Evolutionary conservation across 2,888 invertebrate species (phyloP).

Genomic region (Candidula unifasciata): DNA sequence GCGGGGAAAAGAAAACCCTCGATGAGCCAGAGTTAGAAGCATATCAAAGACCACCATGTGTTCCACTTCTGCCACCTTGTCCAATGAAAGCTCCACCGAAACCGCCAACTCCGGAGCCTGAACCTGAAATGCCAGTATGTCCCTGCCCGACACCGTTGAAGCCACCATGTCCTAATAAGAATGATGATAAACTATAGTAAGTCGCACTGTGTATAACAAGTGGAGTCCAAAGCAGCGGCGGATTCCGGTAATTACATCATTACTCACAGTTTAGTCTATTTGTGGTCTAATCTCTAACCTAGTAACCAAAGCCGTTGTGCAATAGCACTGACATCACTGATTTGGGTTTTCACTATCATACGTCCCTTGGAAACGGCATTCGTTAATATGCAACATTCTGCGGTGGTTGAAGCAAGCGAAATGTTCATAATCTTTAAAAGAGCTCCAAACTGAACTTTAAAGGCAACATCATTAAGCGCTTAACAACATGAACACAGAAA

Average conservation of each 20-base stretch:
- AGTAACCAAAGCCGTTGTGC: background rate
- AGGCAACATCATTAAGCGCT: background rate
- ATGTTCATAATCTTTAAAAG: background rate
- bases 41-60: slow-evolving; percentile 41
- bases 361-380: background rate
- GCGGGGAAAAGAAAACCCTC: background rate
- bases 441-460: background rate
- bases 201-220: background rate
- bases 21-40: slow-evolving; percentile 9
- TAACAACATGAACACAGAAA: background rate
- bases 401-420: too few relatives aligned
- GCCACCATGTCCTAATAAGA: slow-evolving; percentile 7
- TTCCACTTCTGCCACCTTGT: slow-evolving; percentile 34
- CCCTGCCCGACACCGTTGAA: slow-evolving; percentile 23
- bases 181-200: background rate
- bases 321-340: background rate
- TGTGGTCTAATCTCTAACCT: background rate
- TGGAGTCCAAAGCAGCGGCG: background rate
- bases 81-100: slow-evolving; percentile 7
- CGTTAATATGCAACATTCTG: background rate
- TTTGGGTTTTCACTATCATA: background rate
- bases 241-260: slow-evolving; percentile 3
- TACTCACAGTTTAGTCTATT: background rate
- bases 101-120: slow-evolving; percentile 26
- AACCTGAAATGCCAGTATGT: slow-evolving; percentile 39